phyloP scores from a whole-genome alignment of 2,113 vertebrate species.

The Ascaphus truei region DNA sequence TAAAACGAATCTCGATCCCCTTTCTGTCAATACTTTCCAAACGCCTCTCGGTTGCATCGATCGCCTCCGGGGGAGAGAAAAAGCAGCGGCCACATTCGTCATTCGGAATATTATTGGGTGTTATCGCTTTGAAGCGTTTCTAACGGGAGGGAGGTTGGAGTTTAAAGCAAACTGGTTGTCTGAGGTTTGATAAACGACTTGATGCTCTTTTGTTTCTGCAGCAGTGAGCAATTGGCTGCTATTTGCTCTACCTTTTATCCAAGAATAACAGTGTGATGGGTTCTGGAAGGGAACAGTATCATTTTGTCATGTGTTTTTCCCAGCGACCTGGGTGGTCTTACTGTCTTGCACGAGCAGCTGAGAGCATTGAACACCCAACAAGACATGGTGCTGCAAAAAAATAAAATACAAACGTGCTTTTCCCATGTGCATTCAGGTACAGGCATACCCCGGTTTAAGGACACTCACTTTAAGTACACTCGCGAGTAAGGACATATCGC shows the following conservation, averaged over 20 bases:
- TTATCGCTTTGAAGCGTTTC: slow-evolving; percentile 86
- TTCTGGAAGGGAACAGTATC: slow-evolving; percentile 80
- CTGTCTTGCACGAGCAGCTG: slow-evolving; percentile 71
- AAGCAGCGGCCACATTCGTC: slow-evolving; percentile 91
- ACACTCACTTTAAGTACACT: no score
- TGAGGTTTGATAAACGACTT: slow-evolving; percentile 89
- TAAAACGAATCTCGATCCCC: neutral
- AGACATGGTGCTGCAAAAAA: slow-evolving; percentile 62
- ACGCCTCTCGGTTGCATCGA: slow-evolving; percentile 91
- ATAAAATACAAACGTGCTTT: no score
- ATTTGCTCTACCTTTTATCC: slow-evolving; percentile 93
- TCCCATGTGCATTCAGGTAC: no score
- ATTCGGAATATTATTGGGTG: slow-evolving; percentile 96
- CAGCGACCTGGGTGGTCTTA: slow-evolving; percentile 86
- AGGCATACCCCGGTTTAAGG: no score
- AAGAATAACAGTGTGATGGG: slow-evolving; percentile 90
- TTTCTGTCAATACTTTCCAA: slow-evolving; percentile 84
- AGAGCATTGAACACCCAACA: slow-evolving; percentile 67
- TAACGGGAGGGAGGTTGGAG: slow-evolving; percentile 79
- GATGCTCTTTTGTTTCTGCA: slow-evolving; percentile 84
- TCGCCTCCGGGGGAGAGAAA: slow-evolving; percentile 76
- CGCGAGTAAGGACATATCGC: no score
- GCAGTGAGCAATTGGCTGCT: slow-evolving; percentile 85
- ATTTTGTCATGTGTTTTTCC: slow-evolving; percentile 77
- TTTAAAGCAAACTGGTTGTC: slow-evolving; percentile 79